Evolutionary conservation across 2,888 invertebrate species (phyloP).

Genomic region (Athetis lepigone): DNA sequence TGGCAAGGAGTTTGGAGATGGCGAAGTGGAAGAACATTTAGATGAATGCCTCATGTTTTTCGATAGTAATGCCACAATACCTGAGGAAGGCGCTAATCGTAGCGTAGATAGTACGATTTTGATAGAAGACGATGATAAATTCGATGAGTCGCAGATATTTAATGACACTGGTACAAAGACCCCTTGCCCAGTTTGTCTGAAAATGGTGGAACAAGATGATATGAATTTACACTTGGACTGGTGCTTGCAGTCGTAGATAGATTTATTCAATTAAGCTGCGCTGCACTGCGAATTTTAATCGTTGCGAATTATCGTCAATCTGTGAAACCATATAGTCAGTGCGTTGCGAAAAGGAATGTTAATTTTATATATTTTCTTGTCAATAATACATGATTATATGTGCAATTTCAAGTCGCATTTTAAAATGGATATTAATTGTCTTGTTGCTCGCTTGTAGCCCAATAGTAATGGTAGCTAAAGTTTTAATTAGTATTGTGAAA

Average conservation of each 20-base stretch:
- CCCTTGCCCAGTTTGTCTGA: constrained; percentile 92
- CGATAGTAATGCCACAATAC: constrained; percentile 84
- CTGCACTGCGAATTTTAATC: no score
- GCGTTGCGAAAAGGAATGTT: no score
- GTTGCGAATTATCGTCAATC: no score
- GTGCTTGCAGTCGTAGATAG: constrained; percentile 70
- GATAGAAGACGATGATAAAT: constrained; percentile 77
- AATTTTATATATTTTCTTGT: no score
- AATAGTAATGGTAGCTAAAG: no score
- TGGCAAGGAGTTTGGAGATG: constrained; percentile 72
- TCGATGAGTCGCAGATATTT: constrained; percentile 78
- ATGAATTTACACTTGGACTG: constrained; percentile 92
- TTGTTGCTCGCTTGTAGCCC: no score
- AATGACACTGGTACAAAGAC: constrained; percentile 86
- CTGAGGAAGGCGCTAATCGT: constrained; percentile 73
- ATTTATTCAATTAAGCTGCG: neutral
- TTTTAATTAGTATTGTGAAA: no score
- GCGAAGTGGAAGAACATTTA: constrained; percentile 83
- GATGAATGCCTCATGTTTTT: constrained; percentile 88
- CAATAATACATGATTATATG: no score
- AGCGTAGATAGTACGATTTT: constrained; percentile 73
- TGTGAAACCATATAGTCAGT: no score
- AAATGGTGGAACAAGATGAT: constrained; percentile 84
- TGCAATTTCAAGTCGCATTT: no score
- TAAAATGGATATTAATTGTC: no score